A percentile compares a stretch with the other conserved stretches of the same genome.
phyloP scores from a whole-genome alignment of 2,797 vertebrate genomes.

The Halcyon leucocephala region DNA sequence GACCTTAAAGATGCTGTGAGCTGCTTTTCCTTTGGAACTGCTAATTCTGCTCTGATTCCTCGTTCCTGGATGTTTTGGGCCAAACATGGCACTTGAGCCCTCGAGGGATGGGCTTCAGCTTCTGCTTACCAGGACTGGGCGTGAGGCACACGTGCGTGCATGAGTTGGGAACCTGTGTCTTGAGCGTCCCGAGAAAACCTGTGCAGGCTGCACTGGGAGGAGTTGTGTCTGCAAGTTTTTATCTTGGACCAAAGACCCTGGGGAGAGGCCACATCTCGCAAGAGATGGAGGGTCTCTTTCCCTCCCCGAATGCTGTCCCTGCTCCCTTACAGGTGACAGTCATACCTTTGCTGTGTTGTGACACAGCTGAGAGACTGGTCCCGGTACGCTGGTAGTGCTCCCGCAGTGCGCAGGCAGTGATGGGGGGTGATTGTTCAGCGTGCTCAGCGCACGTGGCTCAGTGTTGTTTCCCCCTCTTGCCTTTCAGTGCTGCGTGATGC shows the following conservation, averaged over 20 bases:
- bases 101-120: background rate
- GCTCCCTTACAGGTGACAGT: background rate
- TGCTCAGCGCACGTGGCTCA: background rate
- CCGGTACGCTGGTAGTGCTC: fast-evolving
- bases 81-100: background rate
- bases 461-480: conserved; percentile 2
- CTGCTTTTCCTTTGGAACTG: background rate
- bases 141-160: fast-evolving
- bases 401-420: fast-evolving
- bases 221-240: background rate
- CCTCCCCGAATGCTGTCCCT: background rate
- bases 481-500: conserved; percentile 5
- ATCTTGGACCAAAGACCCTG: background rate
- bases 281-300: background rate
- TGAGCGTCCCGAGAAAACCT: background rate
- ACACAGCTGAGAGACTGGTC: background rate
- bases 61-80: background rate
- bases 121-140: background rate
- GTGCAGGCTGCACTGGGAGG: background rate
- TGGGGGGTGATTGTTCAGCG: background rate
- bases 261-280: background rate
- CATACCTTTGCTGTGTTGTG: fast-evolving
- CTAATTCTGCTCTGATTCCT: background rate
- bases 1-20: background rate
- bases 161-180: background rate